Percentiles rank a stretch among this genome's conserved stretches.
These are phyloP conservation scores for Halichoerus grypus DNA, from an alignment of 2,113 vertebrate genomes.

Conservation along the genomic window DNA sequence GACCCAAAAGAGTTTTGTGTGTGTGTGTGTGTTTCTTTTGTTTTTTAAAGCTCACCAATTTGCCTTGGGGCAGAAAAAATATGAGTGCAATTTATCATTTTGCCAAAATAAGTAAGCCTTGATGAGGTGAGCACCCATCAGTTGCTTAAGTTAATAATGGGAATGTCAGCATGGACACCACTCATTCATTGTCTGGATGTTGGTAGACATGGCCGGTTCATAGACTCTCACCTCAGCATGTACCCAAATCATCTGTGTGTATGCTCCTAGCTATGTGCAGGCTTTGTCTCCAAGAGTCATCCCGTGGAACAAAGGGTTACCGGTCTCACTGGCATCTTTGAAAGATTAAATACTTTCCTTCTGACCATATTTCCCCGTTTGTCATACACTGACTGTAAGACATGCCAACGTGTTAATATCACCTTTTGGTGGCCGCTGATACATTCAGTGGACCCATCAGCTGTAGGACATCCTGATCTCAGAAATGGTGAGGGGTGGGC, in stretches of 20 bases:
- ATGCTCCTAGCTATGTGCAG: background rate
- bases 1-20: slow-evolving; percentile 55
- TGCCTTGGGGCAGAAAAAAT: slow-evolving; percentile 69
- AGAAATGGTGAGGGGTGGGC: background rate
- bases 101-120: slow-evolving; percentile 66
- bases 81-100: slow-evolving; percentile 75
- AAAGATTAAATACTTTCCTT: slow-evolving; percentile 30
- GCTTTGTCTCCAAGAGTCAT: background rate
- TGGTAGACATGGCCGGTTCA: background rate
- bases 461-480: background rate
- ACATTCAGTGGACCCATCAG: background rate
- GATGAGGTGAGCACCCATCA: slow-evolving; percentile 61
- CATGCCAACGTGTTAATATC: background rate
- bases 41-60: slow-evolving; percentile 68
- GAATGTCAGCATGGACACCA: background rate
- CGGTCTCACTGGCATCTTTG: background rate
- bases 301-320: background rate
- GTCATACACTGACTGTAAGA: background rate
- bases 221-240: background rate
- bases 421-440: background rate
- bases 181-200: background rate
- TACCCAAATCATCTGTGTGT: background rate
- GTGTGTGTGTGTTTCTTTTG: background rate
- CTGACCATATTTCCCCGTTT: background rate
- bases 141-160: background rate